A percentile compares a stretch with the other conserved stretches of the same genome.
phyloP scores from a whole-genome alignment of 1,140 invertebrate species.

The Plutomurus gul region DNA sequence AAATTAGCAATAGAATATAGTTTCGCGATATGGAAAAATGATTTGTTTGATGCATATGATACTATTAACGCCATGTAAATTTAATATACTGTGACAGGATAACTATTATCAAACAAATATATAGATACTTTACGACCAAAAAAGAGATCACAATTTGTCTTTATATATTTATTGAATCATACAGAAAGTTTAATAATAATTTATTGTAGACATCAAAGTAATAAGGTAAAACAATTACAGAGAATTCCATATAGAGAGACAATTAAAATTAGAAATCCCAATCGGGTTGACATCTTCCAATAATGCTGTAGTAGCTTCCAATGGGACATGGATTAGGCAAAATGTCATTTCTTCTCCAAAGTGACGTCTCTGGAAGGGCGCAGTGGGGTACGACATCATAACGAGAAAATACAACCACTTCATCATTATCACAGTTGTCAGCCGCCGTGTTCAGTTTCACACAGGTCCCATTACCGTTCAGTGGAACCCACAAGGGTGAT shows the following conservation, averaged over 20 bases:
- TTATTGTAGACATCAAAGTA: too few relatives aligned
- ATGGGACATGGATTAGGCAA: conserved; percentile 31
- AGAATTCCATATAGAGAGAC: neutral
- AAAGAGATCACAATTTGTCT: too few relatives aligned
- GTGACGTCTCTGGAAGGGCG: neutral
- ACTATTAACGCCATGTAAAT: too few relatives aligned
- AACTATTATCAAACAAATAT: too few relatives aligned
- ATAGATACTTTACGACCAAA: too few relatives aligned
- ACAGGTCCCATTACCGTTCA: conserved; percentile 38
- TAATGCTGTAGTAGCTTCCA: conserved; percentile 43
- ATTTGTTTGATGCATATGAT: too few relatives aligned
- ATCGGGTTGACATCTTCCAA: conserved; percentile 41
- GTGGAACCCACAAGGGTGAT: conserved; percentile 9
- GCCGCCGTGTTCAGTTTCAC: neutral
- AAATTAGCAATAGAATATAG: too few relatives aligned
- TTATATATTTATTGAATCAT: too few relatives aligned
- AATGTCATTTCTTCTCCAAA: conserved; percentile 1
- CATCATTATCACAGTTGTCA: conserved; percentile 18
- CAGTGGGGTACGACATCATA: conserved; percentile 19
- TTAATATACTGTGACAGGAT: too few relatives aligned
- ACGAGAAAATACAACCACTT: neutral
- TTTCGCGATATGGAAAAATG: too few relatives aligned
- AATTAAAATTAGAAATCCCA: conserved; percentile 37
- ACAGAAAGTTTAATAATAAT: too few relatives aligned
- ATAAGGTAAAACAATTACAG: too few relatives aligned